Base-by-base conservation (phyloP, 2,113 vertebrate genomes). In the Rhodinocichla rosea region DNA sequence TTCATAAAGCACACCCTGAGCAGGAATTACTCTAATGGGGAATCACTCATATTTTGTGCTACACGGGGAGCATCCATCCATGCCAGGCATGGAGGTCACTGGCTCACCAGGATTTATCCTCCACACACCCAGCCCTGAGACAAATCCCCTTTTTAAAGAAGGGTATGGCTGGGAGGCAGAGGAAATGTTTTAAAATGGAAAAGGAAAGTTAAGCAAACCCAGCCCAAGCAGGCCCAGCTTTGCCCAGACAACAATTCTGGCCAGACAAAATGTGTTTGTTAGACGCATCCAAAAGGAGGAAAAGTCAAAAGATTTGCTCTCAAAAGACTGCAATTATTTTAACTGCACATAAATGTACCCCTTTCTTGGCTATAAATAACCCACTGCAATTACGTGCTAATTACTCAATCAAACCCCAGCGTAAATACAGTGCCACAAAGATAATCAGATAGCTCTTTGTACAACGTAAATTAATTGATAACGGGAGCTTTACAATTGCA, bases 391-490 rank as follows among this genome's bases (percentile, higher is more conserved):
- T 97, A 97, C 76, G 92, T 28, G 95, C 86, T 97, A 97, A 98
- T 98, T 94, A 97, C 95, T 97, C 87, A 68, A 90, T 89, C 89
- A 95, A 95, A 97, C 83, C 87, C 89, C 83, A 47, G 93, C 56
- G 78, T 79, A 96, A 96, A 91, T 83, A 92, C 75, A 37, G 89
- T 88, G 47, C 77, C 18, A 84, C 94, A 18, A 92, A 95, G 95
- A 96, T 96, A 95, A 98, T 98, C 98, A 97, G 97, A 95, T 90
- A 87, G 95, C 64, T 91, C 97, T 92, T 89, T 44, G 96, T 95
- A 95, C 96, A 92, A 93, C 73, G 91, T n/a, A 93, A 97, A 98
- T 98, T 97, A 98, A 98, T 95, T 97, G 98, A 97, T 97, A 98
- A 95, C 90, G 39, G 92, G 94, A 96, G 95, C 95, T 94, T 97